phyloP scores from a whole-genome alignment of 2,797 vertebrate genomes.

The Psittacula derbiana region DNA sequence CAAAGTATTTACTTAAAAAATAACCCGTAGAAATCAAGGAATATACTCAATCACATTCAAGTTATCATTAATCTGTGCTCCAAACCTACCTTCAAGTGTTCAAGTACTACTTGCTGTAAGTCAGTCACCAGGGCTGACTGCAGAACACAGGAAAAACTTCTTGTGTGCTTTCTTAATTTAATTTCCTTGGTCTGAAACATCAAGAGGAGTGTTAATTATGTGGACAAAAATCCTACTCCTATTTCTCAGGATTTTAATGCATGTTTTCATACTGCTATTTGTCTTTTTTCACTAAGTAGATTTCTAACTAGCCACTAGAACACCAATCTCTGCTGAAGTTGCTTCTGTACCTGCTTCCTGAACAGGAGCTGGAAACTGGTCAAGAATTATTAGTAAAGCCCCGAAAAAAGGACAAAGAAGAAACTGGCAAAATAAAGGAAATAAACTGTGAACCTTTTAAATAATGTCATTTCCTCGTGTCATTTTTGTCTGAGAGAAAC shows the following conservation, averaged over 20 bases:
- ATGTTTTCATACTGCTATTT: background rate
- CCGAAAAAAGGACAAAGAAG: background rate
- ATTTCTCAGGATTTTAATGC: background rate
- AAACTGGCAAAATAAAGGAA: background rate
- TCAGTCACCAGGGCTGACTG: background rate
- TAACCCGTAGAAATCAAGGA: background rate
- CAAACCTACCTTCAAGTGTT: background rate
- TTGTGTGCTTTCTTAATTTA: background rate
- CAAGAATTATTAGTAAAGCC: background rate
- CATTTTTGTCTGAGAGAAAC: background rate
- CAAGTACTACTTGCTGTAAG: fast-evolving
- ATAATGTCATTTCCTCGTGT: background rate
- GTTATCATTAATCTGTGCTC: background rate
- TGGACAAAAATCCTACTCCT: background rate
- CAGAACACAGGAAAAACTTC: background rate
- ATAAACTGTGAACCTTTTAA: background rate
- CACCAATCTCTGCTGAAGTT: background rate
- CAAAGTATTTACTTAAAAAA: background rate
- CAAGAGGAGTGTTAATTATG: background rate
- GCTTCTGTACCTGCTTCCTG: background rate
- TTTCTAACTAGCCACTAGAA: background rate
- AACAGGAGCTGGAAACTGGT: background rate
- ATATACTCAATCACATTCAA: background rate
- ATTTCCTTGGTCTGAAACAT: background rate
- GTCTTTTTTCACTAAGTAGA: background rate